Base-by-base conservation (phyloP, 2,797 vertebrate genomes). In the Hypotaenidia okinawae region DNA sequence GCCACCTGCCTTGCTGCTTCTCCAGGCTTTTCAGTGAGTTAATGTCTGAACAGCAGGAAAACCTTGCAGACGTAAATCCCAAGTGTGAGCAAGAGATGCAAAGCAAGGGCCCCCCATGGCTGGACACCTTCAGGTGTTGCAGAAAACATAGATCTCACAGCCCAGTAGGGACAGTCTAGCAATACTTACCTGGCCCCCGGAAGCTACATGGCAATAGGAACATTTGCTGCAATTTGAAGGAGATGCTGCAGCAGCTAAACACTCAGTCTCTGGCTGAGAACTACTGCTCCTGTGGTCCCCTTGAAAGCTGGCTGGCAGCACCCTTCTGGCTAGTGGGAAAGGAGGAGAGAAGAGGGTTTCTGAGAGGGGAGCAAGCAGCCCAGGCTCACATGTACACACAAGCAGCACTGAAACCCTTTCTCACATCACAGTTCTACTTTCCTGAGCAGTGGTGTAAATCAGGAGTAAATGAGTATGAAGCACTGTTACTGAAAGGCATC, bases 1-100 rank as follows among this genome's bases (percentile, higher is more conserved):
- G 4, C 88, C 81, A 96, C 95, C 86, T 93, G 88, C 86, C 54
- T 94, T 27, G 52, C 72, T 90, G 77, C 54, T 89, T 95, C 67
- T 92, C 77, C 55, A 90, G 64, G 61, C 62, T 96, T 89, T 90
- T 90, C 58, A 43, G 75, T 43, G 49, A 90, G 58, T 75, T 90
- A 80, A 94, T 75, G 81, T 80, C 75, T 70, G 82, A 93, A 87
- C 84, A 90, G 78, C 75, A 92, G 78, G 89, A 92, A 89, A 57
- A 80, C 4, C 54, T 89, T 87, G 69, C 84, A 85, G 62, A 90
- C 30, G 45, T 80, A 85, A 95, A 93, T 49, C 84, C 64, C 72
- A 68, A 54, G 64, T n/a, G 49, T 32, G 64, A 93, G 51, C 24
- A 74, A 79, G 70, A 82, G 57, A 79, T n/a, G 30, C 45, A 87